phyloP scores from a whole-genome alignment of 1,140 invertebrate species.

The Sycophila sp. region DNA sequence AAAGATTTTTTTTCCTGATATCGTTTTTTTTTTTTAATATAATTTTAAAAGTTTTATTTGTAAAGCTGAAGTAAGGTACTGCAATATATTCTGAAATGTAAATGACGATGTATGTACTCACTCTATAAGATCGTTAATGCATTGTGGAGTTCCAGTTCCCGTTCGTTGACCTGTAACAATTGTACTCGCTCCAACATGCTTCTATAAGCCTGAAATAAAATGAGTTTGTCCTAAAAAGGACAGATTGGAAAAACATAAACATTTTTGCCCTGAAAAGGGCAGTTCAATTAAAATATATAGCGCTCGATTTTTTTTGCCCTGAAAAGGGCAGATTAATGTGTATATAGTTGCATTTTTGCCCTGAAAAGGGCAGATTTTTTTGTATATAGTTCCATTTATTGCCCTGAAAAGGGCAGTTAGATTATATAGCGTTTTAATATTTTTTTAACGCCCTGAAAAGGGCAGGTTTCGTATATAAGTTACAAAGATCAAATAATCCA shows the following conservation, averaged over 20 bases:
- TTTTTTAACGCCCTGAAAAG: constrained; percentile 50
- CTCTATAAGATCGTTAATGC: too few species aligned
- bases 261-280: constrained; percentile 36
- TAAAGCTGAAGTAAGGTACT: too few species aligned
- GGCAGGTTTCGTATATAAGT: constrained; percentile 45
- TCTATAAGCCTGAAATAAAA: too few species aligned
- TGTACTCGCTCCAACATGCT: too few species aligned
- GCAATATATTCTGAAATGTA: too few species aligned
- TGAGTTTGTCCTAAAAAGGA: too few species aligned
- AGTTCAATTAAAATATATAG: background rate
- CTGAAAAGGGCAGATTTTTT: constrained; percentile 47
- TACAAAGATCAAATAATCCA: constrained; percentile 36
- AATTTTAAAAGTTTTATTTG: too few species aligned
- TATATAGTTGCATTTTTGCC: constrained; percentile 32
- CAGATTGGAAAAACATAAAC: constrained; percentile 21
- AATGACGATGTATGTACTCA: too few species aligned
- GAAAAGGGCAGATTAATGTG: constrained; percentile 34
- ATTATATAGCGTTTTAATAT: background rate
- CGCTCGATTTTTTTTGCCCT: constrained; percentile 32
- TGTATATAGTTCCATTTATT: constrained; percentile 23
- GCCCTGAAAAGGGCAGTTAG: constrained; percentile 29
- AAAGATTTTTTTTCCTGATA: too few species aligned
- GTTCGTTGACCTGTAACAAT: too few species aligned
- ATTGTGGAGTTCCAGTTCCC: too few species aligned
- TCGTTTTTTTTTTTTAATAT: too few species aligned